Evolutionary conservation across 2,797 vertebrate species (phyloP).

Genomic region (Liparis tanakae): DNA sequence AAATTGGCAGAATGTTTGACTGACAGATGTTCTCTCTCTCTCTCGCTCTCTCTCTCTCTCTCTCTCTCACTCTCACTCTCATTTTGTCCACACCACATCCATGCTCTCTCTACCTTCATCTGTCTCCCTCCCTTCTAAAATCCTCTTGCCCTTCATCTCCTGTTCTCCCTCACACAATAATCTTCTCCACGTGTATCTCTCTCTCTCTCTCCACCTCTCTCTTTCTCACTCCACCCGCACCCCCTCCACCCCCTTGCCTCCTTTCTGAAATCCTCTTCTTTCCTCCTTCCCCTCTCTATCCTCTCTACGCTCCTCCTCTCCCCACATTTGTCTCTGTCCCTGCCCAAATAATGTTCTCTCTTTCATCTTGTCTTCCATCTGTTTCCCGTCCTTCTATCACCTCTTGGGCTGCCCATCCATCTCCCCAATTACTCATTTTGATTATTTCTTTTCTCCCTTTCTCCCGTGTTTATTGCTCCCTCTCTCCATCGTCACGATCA

Average conservation of each 20-base stretch:
- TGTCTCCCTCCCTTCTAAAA: constrained; percentile 43
- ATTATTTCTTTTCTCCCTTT: neutral
- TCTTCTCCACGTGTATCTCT: constrained; percentile 42
- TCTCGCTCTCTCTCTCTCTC: constrained; percentile 38
- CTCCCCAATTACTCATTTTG: constrained; percentile 24
- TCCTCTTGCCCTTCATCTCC: constrained; percentile 54
- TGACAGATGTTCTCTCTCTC: constrained; percentile 42
- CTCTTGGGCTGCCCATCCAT: constrained; percentile 24
- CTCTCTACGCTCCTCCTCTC: constrained; percentile 8
- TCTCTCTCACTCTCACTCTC: constrained; percentile 29
- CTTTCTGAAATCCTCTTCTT: neutral
- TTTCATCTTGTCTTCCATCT: constrained; percentile 25
- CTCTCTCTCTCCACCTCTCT: neutral
- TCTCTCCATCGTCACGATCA: neutral
- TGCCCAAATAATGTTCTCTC: constrained; percentile 26
- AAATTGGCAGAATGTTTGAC: constrained; percentile 41
- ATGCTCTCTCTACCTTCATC: constrained; percentile 38
- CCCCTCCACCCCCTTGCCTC: neutral
- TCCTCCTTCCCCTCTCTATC: neutral
- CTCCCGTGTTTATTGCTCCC: neutral
- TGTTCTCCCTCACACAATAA: constrained; percentile 43
- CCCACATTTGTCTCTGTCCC: constrained; percentile 27
- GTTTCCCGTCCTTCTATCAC: constrained; percentile 23
- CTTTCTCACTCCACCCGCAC: neutral
- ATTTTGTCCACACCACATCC: too few species aligned